phyloP scores from a whole-genome alignment of 2,888 invertebrate species.

The Trachelus iudaicus region DNA sequence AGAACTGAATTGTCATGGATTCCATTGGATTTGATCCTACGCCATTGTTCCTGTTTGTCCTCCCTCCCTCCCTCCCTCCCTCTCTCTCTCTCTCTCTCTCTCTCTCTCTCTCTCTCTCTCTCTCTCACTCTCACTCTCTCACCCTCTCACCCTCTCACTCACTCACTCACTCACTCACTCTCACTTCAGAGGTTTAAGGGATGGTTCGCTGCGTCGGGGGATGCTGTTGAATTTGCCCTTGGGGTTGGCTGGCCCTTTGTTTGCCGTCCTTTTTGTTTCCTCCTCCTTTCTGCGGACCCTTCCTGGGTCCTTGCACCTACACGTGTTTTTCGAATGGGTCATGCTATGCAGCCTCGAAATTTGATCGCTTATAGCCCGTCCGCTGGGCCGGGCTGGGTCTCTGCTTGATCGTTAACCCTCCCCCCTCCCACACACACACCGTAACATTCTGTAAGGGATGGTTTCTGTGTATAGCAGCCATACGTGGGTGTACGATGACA shows the following conservation, averaged over 20 bases:
- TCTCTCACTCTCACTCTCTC: too few species aligned
- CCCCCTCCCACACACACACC: not conserved
- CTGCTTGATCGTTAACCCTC: not conserved
- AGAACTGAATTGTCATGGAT: not conserved
- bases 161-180: too few species aligned
- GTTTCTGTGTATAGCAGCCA: not conserved
- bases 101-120: too few species aligned
- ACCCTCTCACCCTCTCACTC: too few species aligned
- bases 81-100: too few species aligned
- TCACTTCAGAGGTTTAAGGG: conserved; percentile 8
- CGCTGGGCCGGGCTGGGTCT: not conserved
- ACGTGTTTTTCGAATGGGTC: not conserved
- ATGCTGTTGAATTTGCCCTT: not conserved
- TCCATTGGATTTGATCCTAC: not conserved
- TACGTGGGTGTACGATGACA: not conserved
- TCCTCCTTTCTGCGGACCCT: conserved; percentile 4
- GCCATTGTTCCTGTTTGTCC: conserved; percentile 3
- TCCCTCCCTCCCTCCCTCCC: not conserved
- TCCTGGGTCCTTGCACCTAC: not conserved
- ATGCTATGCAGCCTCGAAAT: not conserved
- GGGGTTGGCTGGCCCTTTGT: conserved; percentile 22
- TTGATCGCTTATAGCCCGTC: not conserved
- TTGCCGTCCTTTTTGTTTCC: conserved; percentile 7
- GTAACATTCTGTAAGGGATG: not conserved
- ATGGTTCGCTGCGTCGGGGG: conserved; percentile 8